Conservation (phyloP, 2,888 invertebrate species). For the Pterostichus madidus region DNA sequence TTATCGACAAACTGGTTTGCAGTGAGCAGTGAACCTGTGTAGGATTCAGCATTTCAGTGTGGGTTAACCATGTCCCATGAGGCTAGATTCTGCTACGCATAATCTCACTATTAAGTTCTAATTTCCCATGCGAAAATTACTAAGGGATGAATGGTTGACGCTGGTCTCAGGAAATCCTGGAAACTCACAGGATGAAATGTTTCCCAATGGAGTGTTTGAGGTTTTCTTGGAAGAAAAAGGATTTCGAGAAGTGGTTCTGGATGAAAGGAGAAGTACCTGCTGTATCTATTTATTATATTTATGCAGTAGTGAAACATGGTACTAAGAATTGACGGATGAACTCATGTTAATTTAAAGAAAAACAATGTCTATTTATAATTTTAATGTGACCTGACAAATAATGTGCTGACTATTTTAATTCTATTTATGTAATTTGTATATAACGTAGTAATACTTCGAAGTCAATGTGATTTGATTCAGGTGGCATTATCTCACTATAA, state of each 20-base stretch:
- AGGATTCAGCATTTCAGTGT: conserved; percentile 43
- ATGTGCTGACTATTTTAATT: conserved; percentile 9
- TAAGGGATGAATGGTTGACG: too few species aligned
- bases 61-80: conserved; percentile 27
- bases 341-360: background rate
- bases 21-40: conserved; percentile 26
- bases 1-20: conserved; percentile 58
- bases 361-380: conserved; percentile 28
- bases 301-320: too few species aligned
- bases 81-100: background rate
- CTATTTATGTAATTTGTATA: background rate
- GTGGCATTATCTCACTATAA: too few species aligned
- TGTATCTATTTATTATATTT: too few species aligned
- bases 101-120: conserved; percentile 18
- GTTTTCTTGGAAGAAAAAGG: background rate
- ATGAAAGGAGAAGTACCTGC: too few species aligned
- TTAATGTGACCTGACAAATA: conserved; percentile 14
- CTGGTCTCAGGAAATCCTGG: too few species aligned
- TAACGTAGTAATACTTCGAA: too few species aligned
- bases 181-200: too few species aligned
- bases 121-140: conserved; percentile 11
- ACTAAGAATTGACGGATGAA: too few species aligned
- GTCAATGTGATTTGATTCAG: too few species aligned
- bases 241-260: too few species aligned
- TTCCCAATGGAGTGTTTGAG: too few species aligned